A percentile compares a stretch with the other conserved stretches of the same genome.
phyloP scores from a whole-genome alignment of 1,140 invertebrate genomes.

The Ericerus pela region DNA sequence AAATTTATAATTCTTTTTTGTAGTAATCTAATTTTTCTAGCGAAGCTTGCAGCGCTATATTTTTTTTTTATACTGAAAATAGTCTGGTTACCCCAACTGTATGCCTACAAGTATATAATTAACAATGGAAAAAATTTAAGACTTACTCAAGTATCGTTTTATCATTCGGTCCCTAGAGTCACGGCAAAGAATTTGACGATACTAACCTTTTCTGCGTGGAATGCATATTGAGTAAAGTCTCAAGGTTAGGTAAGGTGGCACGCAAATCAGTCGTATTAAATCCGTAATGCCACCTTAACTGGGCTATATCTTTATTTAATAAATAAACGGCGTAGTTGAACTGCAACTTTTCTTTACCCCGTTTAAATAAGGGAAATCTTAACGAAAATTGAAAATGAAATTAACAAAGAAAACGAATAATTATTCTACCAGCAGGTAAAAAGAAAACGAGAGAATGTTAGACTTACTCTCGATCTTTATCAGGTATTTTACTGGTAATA shows the following conservation, averaged over 20 bases:
- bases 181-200: no score
- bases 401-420: neutral
- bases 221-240: constrained; percentile 35
- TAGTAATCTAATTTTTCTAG: no score
- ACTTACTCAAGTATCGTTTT: no score
- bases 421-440: neutral
- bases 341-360: constrained; percentile 53
- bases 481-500: constrained; percentile 49
- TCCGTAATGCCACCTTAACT: constrained; percentile 56
- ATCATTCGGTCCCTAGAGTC: no score
- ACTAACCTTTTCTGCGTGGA: constrained; percentile 8
- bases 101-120: neutral
- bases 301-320: constrained; percentile 77
- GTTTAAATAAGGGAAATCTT: constrained; percentile 63
- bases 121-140: neutral
- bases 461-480: constrained; percentile 57
- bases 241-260: constrained; percentile 56
- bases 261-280: constrained; percentile 51
- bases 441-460: constrained; percentile 4
- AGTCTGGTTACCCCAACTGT: no score
- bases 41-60: no score
- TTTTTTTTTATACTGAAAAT: no score
- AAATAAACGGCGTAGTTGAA: constrained; percentile 73
- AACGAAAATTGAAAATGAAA: constrained; percentile 23
- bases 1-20: no score